phyloP scores from a whole-genome alignment of 2,888 invertebrate species.

The Erebia aethiops region DNA sequence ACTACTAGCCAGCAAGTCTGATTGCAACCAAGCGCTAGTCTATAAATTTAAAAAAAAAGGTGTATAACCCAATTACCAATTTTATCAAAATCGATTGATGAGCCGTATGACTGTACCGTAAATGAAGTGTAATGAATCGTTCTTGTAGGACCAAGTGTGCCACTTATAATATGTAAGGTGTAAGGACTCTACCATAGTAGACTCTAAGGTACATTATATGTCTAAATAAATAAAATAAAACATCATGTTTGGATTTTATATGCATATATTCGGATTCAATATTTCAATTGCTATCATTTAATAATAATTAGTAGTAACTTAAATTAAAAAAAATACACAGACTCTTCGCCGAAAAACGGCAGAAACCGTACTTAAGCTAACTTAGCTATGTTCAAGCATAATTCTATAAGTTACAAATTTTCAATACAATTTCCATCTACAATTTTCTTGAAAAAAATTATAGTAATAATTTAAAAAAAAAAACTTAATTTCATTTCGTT shows the following conservation, averaged over 20 bases:
- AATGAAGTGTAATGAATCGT: too few relatives aligned
- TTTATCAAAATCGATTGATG: too few relatives aligned
- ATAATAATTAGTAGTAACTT: slow-evolving; percentile 73
- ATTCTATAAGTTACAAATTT: slow-evolving; percentile 77
- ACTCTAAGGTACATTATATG: background rate
- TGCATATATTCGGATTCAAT: slow-evolving; percentile 82
- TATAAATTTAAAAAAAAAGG: too few relatives aligned
- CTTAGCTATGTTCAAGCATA: slow-evolving; percentile 79
- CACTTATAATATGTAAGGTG: too few relatives aligned
- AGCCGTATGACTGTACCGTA: too few relatives aligned
- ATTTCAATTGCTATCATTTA: slow-evolving; percentile 78
- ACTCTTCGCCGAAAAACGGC: slow-evolving; percentile 68
- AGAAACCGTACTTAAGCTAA: slow-evolving; percentile 63
- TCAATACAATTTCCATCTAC: slow-evolving; percentile 67
- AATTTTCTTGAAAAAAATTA: slow-evolving; percentile 44
- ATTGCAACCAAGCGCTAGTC: too few relatives aligned
- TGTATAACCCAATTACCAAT: too few relatives aligned
- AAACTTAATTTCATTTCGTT: slow-evolving; percentile 25
- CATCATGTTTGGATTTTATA: slow-evolving; percentile 60
- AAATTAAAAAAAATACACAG: slow-evolving; percentile 79
- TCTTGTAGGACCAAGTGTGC: too few relatives aligned
- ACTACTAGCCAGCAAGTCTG: too few relatives aligned
- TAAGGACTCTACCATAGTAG: too few relatives aligned
- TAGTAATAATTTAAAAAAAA: slow-evolving; percentile 24
- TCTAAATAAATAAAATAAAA: slow-evolving; percentile 30